Evolutionary conservation across 2,888 invertebrate genomes (phyloP).

Genomic region (Apoda limacodes): DNA sequence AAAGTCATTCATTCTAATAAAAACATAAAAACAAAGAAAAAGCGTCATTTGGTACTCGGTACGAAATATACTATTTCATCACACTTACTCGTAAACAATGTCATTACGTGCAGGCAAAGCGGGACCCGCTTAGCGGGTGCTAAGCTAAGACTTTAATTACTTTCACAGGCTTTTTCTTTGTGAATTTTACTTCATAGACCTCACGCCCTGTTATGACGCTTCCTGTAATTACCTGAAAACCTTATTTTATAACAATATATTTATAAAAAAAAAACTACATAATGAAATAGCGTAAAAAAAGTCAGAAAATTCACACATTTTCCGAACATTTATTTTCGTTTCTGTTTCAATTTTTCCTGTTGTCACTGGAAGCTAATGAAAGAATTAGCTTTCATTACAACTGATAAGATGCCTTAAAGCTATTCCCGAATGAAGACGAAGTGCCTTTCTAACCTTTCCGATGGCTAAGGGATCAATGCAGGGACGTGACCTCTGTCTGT

Average conservation of each 20-base stretch:
- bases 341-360: conserved; percentile 55
- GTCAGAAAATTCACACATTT: not conserved
- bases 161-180: too few relatives aligned
- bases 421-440: conserved; percentile 64
- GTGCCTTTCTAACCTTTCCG: conserved; percentile 56
- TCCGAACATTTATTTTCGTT: conserved; percentile 47
- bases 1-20: too few relatives aligned
- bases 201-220: too few relatives aligned
- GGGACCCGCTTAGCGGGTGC: too few relatives aligned
- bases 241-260: not conserved
- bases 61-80: too few relatives aligned
- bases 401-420: conserved; percentile 67
- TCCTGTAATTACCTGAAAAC: too few relatives aligned
- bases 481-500: conserved; percentile 45
- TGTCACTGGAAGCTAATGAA: conserved; percentile 67
- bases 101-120: too few relatives aligned
- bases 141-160: too few relatives aligned
- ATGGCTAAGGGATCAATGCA: conserved; percentile 47
- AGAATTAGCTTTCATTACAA: conserved; percentile 70
- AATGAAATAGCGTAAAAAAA: not conserved
- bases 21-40: too few relatives aligned
- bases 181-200: too few relatives aligned
- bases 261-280: not conserved
- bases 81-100: too few relatives aligned
- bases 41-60: too few relatives aligned